Percentiles rank a stretch among this genome's conserved stretches.
Conservation (phyloP, 2,113 vertebrate genomes). For the Corythoichthys haematopterus region DNA sequence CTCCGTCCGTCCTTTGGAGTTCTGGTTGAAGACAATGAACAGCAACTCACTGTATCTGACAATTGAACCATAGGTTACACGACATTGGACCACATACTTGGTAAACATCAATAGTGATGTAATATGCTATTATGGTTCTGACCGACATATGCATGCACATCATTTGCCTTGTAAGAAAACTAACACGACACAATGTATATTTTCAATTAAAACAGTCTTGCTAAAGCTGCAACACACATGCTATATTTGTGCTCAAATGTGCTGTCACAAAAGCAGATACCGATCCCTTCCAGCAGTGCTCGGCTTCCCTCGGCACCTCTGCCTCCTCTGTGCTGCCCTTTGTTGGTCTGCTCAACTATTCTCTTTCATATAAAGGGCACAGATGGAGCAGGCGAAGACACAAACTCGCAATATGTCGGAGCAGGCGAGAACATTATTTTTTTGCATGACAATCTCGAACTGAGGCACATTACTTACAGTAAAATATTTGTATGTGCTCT, state of each 20-base stretch:
- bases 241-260: conserved; percentile 20
- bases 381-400: conserved; percentile 48
- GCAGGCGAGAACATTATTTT: not conserved
- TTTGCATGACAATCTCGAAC: not conserved
- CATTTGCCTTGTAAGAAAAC: not conserved
- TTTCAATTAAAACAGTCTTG: not conserved
- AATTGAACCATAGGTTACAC: not conserved
- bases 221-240: not conserved
- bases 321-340: conserved; percentile 61
- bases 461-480: not conserved
- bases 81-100: too few relatives aligned
- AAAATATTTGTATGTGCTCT: conserved; percentile 1
- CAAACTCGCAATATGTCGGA: conserved; percentile 12
- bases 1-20: conserved; percentile 18
- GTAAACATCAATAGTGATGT: too few relatives aligned
- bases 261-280: conserved; percentile 37
- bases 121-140: not conserved
- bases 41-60: not conserved
- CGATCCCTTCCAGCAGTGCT: conserved; percentile 59
- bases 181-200: not conserved
- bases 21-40: conserved; percentile 27
- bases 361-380: conserved; percentile 67
- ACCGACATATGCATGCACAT: not conserved
- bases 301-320: conserved; percentile 61
- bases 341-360: conserved; percentile 68